Conservation (phyloP, 2,113 vertebrate genomes). For the Pionites leucogaster region DNA sequence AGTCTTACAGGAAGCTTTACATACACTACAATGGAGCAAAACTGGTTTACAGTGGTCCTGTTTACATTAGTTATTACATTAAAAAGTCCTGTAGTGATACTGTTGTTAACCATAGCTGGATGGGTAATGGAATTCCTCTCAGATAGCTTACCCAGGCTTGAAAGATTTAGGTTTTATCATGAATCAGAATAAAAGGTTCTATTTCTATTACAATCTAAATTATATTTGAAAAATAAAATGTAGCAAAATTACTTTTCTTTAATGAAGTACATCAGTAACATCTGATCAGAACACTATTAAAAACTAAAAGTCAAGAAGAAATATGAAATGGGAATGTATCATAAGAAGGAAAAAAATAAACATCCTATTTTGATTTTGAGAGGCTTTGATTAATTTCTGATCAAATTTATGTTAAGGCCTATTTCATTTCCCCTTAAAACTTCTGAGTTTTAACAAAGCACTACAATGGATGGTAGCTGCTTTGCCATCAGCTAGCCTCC, state of each 20-base stretch:
- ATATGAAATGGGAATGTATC: not conserved
- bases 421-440: not conserved
- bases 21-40: not conserved
- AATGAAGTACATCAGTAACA: not conserved
- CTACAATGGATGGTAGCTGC: not conserved
- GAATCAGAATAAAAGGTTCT: not conserved
- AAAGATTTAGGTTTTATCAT: not conserved
- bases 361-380: not conserved
- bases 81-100: not conserved
- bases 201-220: not conserved
- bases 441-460: not conserved
- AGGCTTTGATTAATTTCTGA: not conserved
- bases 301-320: not conserved
- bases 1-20: not conserved
- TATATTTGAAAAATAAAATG: not conserved
- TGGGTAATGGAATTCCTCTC: not conserved
- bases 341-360: not conserved
- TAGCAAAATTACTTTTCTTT: not conserved
- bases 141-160: not conserved
- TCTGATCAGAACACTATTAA: not conserved
- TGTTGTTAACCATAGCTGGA: not conserved
- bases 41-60: not conserved
- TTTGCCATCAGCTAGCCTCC: not conserved
- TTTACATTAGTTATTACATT: not conserved
- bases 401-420: not conserved